Evolutionary conservation across 1,140 invertebrate species (phyloP), one percentile per base, ranked within the genome.

Genomic region (Metaphire vulgaris): DNA sequence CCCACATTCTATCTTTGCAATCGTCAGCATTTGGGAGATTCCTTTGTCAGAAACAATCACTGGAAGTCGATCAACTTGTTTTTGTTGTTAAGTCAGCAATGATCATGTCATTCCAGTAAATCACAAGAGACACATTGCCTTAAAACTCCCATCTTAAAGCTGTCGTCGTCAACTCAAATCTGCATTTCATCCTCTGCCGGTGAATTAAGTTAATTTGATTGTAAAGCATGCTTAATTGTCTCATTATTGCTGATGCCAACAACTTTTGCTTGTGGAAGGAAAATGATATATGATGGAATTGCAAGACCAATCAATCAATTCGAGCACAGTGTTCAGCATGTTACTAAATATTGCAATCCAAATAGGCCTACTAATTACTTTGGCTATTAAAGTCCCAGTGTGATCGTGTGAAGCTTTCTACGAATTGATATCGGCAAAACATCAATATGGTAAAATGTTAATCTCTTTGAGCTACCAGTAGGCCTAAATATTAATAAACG

Each of bases 401-500:
- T n/a, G n/a, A n/a, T n/a, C n/a, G n/a, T n/a, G n/a, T n/a, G n/a
- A n/a, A n/a, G 56, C 56, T 6, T 28, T 69, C 12, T 26, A 26
- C 67, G 26, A 28, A 69, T 12, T 26, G n/a, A 69, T 69, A 69
- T 69, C 6, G 6, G 2, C n/a, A 69, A 69, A 31, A 26, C 26
- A 6, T 28, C 6, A 26, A 28, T 14, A 6, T 14, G 6, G n/a
- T 32, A 30, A 72, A 72, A 72, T 31, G 15, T 72, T 33, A 72
- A 31, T 31, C 15, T 2, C 28, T 2, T 33, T 72, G 32, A 72
- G 70, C 70, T 72, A 72, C 32, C 28, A 72, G 70, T 30, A n/a
- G n/a, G n/a, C n/a, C n/a, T n/a, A 72, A 72, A 72, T 72, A 72
- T 72, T 72, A 2, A 72, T 26, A 2, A 72, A 72, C 33, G 29